Evolutionary conservation across 2,113 vertebrate genomes (phyloP).

Genomic region (Entomyzon cyanotis): DNA sequence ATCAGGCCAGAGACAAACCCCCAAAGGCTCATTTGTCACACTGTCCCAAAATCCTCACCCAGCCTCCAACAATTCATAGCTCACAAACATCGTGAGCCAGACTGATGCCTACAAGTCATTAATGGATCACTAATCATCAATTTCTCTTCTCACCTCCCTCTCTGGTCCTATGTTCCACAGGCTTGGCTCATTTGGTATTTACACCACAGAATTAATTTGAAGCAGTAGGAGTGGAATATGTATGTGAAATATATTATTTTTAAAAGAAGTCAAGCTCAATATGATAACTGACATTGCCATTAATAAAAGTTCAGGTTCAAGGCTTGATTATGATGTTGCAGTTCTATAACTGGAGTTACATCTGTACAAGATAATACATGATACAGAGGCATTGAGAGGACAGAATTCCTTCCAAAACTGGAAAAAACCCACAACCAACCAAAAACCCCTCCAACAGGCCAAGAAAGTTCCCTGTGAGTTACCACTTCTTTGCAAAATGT

Average conservation of each 20-base stretch:
- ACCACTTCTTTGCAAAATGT: neutral
- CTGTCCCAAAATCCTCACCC: neutral
- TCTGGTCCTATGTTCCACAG: neutral
- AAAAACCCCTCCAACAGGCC: neutral
- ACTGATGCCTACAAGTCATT: neutral
- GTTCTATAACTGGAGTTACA: neutral
- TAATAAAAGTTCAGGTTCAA: neutral
- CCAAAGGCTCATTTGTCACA: neutral
- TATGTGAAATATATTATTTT: neutral
- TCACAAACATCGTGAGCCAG: neutral
- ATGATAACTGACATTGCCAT: neutral
- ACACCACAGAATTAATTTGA: neutral
- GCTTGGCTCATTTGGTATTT: neutral
- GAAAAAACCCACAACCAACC: neutral
- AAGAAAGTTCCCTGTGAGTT: neutral
- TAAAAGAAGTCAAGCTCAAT: neutral
- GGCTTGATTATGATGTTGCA: neutral
- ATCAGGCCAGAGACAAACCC: neutral
- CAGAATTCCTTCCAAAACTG: neutral
- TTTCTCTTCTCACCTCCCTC: neutral
- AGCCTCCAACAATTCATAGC: neutral
- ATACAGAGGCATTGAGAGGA: neutral
- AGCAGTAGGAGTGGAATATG: neutral
- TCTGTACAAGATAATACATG: fast-evolving
- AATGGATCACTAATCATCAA: neutral